These are phyloP conservation scores for Isichthys henryi DNA, from an alignment of 2,113 vertebrate genomes.

Conservation along the genomic window DNA sequence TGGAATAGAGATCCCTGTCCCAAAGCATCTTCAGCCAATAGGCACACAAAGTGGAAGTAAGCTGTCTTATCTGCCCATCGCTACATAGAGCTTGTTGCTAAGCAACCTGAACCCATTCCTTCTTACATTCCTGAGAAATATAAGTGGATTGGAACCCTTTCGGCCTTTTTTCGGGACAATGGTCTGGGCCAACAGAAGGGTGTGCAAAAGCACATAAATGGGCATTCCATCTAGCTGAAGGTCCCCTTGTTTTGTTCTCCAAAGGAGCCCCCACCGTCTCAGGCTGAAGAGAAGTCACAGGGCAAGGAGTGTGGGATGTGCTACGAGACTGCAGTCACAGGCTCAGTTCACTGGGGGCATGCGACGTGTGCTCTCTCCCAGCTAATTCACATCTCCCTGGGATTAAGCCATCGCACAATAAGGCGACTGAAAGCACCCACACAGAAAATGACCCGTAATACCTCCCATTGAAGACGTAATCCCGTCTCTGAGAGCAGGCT, in stretches of 20 bases:
- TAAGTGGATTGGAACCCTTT: background rate
- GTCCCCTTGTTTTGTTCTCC: background rate
- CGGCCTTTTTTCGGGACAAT: background rate
- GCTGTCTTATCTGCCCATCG: background rate
- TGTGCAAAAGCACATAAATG: background rate
- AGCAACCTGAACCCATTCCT: background rate
- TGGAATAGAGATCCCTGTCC: background rate
- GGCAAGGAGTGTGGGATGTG: background rate
- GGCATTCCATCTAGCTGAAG: background rate
- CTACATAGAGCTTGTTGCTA: background rate
- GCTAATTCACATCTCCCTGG: conserved; percentile 38
- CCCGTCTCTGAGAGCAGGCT: conserved; percentile 49
- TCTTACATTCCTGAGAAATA: background rate
- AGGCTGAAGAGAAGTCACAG: background rate
- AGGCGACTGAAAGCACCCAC: conserved; percentile 33
- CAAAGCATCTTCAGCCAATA: background rate
- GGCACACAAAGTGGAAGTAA: background rate
- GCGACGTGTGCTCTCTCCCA: conserved; percentile 36
- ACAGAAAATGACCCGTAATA: conserved; percentile 32
- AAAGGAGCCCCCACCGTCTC: background rate
- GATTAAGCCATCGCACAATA: conserved; percentile 33
- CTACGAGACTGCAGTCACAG: background rate
- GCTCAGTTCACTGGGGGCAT: conserved; percentile 32
- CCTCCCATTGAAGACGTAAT: conserved; percentile 34
- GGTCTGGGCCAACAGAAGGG: background rate